Base-by-base conservation (phyloP, 2,888 invertebrate genomes). In the Troides oblongomaculatus region DNA sequence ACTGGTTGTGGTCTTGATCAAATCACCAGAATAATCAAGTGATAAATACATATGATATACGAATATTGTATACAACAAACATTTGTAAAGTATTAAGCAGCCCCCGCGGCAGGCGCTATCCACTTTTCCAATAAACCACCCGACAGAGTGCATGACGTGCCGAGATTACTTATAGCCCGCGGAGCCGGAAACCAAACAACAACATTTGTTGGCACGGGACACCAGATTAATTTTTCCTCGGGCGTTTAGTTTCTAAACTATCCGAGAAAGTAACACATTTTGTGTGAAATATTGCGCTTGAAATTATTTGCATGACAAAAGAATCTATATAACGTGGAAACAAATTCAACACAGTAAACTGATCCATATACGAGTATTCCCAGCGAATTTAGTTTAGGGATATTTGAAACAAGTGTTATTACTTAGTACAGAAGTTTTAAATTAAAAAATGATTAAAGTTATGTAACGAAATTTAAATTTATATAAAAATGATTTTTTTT, bases 191-290 rank as follows among this genome's bases (percentile, higher is more conserved):
- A 81, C 85, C 88, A 89, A 89, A 90, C 89, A 89, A 90, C 86
- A 89, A 89, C 89, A 89, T 89, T 90, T 89, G 88, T 82, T 83
- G 84, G 85, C 79, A 80, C 82, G 84, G 84, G 85, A 84, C 86
- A 86, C 84, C 83, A 88, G 87, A 89, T 90, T 89, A 88, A 88
- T 88, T 90, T 90, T 89, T 88, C 87, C 85, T 79, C 81, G 74
- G 86, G 86, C 86, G 82, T 85, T 88, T 85, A 81, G 83, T 82
- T 84, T 77, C 76, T 76, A 72, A 78, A 78, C 77, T 70, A 74
- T 75, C 73, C 74, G 73, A 70, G 71, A 69, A 53, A 60, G 50
- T 58, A 68, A 23, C 56, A 60, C 59, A 60, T 68, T 64, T 39
- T 50, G 59, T 60, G 25, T 43, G 30, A 62, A 30, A 46, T 68